Evolutionary conservation across 2,888 invertebrate species (phyloP), one percentile per base, ranked within the genome.

Genomic region (Biston betularia): DNA sequence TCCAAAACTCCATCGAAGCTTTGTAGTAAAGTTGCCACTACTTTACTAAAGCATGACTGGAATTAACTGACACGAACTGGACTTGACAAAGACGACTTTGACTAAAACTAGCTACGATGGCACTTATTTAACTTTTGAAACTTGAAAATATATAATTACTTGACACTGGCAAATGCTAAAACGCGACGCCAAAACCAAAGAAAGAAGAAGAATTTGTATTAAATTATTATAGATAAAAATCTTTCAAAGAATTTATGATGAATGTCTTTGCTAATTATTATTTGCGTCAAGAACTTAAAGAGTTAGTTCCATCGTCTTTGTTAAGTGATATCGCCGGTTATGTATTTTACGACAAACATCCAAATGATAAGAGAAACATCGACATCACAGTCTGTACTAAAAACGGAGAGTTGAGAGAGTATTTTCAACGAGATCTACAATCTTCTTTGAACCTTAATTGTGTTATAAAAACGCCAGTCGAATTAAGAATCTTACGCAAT

Each of bases 321-420:
- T 5, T 86, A 10, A 79, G 79, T 38, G 84, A 89, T 15, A 79
- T 89, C 7, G 55, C 74, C 42, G 87, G 90, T 79, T 93, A 86
- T 69, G 82, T 81, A 1, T 86, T 92, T 34, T 89, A 88, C 70
- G 92, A 93, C 69, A 72, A 87, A 46, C 90, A 93, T 71, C 92
- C 93, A 7, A 77, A 74, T 62, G 86, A 86, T 61, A 56, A 69
- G 9, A 86, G 77, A 57, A 67, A 65, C 11, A 77, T 89, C 64
- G 93, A 93, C 75, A 71, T 93, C 57, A 81, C 77, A 15, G 63
- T 92, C 68, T 89, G 88, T 68, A 89, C 90, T 1, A 74, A 72
- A 62, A 71, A 71, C 8, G 88, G 89, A 11, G 87, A 89, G 79
- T 71, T 93, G 6, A 81, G 80, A 59, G 93, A 93, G 71, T 88